phyloP scores from a whole-genome alignment of 2,888 invertebrate genomes.

The Aplocera efformata region DNA sequence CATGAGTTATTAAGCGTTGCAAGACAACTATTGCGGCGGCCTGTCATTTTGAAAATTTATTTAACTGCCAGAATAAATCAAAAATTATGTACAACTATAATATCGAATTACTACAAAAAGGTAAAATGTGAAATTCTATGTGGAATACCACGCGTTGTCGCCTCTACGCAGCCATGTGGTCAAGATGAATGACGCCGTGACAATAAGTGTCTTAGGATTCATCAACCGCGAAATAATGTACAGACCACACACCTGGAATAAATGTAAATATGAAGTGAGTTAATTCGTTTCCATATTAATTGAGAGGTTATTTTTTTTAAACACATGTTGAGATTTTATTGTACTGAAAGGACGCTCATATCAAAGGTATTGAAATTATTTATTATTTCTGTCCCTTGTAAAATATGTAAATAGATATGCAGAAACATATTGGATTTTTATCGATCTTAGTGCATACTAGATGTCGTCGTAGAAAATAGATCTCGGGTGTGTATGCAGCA shows the following conservation, averaged over 20 bases:
- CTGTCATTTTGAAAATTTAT: no score
- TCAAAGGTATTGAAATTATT: conserved; percentile 73
- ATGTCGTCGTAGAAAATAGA: conserved; percentile 49
- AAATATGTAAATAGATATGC: conserved; percentile 75
- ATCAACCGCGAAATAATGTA: no score
- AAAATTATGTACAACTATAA: no score
- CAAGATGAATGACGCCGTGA: no score
- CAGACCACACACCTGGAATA: conserved; percentile 32
- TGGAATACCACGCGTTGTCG: no score
- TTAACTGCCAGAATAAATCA: no score
- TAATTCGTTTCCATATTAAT: conserved; percentile 47
- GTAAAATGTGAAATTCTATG: no score
- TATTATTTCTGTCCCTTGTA: conserved; percentile 73
- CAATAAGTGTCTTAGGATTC: no score
- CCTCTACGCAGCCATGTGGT: no score
- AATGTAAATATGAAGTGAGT: conserved; percentile 58
- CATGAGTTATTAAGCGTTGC: no score
- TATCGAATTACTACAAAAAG: no score
- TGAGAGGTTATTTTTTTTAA: conserved; percentile 38
- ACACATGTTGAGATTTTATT: conserved; percentile 50
- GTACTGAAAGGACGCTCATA: conserved; percentile 70
- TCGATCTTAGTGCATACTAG: conserved; percentile 58
- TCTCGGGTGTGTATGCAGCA: conserved; percentile 48
- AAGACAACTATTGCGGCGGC: no score
- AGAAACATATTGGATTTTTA: conserved; percentile 52